Conservation (phyloP, 2,888 invertebrate genomes). For the Meiosimyza platycephala region DNA sequence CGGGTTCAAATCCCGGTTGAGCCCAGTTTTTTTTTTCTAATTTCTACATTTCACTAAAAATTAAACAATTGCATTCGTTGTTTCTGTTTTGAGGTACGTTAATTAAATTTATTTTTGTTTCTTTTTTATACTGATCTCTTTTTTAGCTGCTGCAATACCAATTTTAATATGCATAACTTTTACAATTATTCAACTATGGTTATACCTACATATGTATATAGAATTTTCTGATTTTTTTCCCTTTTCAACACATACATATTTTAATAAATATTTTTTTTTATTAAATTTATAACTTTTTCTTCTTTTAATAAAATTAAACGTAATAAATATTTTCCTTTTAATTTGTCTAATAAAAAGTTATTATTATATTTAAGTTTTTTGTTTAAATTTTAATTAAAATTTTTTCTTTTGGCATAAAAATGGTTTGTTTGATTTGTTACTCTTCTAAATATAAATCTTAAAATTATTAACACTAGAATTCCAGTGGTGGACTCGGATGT, state of each 20-base stretch:
- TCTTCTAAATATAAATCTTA: conserved; percentile 4
- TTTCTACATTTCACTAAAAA: not conserved
- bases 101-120: conserved; percentile 5
- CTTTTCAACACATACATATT: not conserved
- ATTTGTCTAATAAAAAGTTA: conserved; percentile 11
- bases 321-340: conserved; percentile 23
- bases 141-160: conserved; percentile 1
- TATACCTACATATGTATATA: not conserved
- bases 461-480: conserved; percentile 20
- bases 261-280: conserved; percentile 11
- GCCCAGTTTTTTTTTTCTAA: not conserved
- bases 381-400: conserved; percentile 13
- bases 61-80: not conserved
- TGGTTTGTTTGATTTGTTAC: conserved; percentile 5
- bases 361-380: conserved; percentile 10
- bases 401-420: conserved; percentile 25
- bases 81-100: conserved; percentile 13
- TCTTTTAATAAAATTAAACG: conserved; percentile 6
- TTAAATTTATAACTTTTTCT: not conserved
- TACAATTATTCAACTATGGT: conserved; percentile 27
- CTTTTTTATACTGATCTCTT: conserved; percentile 34
- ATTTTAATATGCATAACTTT: conserved; percentile 20
- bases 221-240: conserved; percentile 9
- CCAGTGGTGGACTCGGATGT: conserved; percentile 22
- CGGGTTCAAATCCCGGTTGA: conserved; percentile 73